A percentile compares a stretch with the other conserved stretches of the same genome.
Evolutionary conservation across 2,888 invertebrate species (phyloP).

Genomic region (Sinopyrophorus schimmeli): DNA sequence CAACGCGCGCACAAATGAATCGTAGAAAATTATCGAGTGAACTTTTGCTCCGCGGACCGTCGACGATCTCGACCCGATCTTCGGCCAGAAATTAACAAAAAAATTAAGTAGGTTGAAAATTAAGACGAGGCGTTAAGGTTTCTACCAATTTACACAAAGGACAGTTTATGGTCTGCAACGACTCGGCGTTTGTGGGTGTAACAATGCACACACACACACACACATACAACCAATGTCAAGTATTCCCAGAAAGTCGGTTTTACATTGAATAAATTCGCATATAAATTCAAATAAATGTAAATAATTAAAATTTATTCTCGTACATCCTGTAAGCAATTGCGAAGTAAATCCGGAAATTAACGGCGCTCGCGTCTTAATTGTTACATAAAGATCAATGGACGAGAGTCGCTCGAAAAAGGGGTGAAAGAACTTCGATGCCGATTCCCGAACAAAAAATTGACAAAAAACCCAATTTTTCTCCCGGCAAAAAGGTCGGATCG

Average conservation of each 20-base stretch:
- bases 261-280: slow-evolving; percentile 21
- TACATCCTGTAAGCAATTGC: background rate
- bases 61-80: no score
- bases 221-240: slow-evolving; percentile 34
- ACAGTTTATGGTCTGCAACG: slow-evolving; percentile 15
- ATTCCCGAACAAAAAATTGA: no score
- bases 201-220: no score
- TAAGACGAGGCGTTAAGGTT: no score
- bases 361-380: background rate
- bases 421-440: background rate
- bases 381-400: background rate
- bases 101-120: no score
- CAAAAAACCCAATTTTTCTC: no score
- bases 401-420: no score
- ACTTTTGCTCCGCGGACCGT: no score
- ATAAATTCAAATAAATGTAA: slow-evolving; percentile 1
- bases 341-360: slow-evolving; percentile 1
- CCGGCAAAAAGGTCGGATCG: background rate
- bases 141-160: no score
- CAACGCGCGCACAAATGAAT: no score
- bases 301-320: background rate
- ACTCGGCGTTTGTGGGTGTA: slow-evolving; percentile 32
- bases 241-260: slow-evolving; percentile 34
- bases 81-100: no score
- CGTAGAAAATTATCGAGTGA: no score